phyloP scores from a whole-genome alignment of 2,797 vertebrate genomes.

The Knipowitschia caucasica region DNA sequence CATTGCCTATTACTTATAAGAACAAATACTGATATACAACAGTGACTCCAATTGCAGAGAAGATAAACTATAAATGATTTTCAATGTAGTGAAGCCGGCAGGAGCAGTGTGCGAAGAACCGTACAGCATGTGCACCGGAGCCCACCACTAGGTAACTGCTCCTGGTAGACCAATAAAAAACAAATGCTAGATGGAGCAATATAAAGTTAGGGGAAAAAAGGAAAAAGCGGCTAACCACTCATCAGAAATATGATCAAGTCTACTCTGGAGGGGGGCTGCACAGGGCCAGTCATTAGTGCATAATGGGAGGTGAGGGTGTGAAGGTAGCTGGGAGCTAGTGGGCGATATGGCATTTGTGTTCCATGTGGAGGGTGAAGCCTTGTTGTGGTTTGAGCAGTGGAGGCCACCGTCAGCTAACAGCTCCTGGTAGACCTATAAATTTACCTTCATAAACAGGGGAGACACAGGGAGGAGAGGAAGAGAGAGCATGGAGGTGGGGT shows the following conservation, averaged over 20 bases:
- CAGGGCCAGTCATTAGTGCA: slow-evolving; percentile 56
- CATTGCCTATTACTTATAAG: slow-evolving; percentile 4
- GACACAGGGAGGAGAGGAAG: slow-evolving; percentile 49
- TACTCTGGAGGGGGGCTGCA: slow-evolving; percentile 12
- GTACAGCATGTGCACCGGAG: slow-evolving; percentile 62
- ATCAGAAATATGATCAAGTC: slow-evolving; percentile 36
- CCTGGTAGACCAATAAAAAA: slow-evolving; percentile 72
- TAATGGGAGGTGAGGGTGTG: slow-evolving; percentile 55
- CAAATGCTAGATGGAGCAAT: slow-evolving; percentile 67
- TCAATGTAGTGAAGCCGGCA: slow-evolving; percentile 50
- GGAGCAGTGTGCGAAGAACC: slow-evolving; percentile 48
- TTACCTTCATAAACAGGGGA: slow-evolving; percentile 77
- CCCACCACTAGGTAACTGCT: slow-evolving; percentile 64
- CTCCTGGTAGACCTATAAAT: slow-evolving; percentile 79
- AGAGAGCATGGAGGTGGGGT: slow-evolving; percentile 29
- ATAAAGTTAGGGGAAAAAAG: slow-evolving; percentile 37
- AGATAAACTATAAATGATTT: slow-evolving; percentile 49
- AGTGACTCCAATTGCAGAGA: slow-evolving; percentile 15
- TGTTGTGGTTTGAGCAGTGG: slow-evolving; percentile 66
- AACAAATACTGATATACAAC: slow-evolving; percentile 2
- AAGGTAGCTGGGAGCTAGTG: slow-evolving; percentile 41
- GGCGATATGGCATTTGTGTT: slow-evolving; percentile 49
- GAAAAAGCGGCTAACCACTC: slow-evolving; percentile 30
- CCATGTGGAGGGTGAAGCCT: slow-evolving; percentile 59
- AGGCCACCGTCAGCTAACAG: slow-evolving; percentile 74